These are phyloP conservation scores for Nycticryphes semicollaris DNA, from an alignment of 2,113 vertebrate species.

Conservation along the genomic window DNA sequence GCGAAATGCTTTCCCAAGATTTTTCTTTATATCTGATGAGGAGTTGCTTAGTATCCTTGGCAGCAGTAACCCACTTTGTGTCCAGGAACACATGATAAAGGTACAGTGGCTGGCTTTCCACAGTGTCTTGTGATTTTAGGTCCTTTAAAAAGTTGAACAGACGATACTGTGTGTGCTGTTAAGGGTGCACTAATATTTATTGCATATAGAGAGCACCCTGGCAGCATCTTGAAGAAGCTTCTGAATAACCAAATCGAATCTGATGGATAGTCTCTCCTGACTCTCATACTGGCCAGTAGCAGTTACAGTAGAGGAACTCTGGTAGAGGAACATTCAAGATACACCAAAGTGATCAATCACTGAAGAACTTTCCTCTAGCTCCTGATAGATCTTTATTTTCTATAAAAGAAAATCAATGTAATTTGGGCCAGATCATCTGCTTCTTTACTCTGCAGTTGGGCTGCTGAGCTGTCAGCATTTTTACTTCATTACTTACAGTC, in stretches of 20 bases:
- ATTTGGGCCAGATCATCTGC: background rate
- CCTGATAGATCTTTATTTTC: background rate
- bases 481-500: background rate
- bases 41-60: slow-evolving; percentile 96
- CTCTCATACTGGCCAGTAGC: background rate
- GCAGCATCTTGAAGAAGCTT: background rate
- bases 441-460: background rate
- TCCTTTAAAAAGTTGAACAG: background rate
- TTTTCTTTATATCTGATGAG: slow-evolving; percentile 98
- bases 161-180: background rate
- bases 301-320: background rate
- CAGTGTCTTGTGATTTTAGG: background rate
- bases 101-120: slow-evolving; percentile 46
- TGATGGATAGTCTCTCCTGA: background rate
- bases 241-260: background rate
- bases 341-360: background rate
- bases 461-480: background rate
- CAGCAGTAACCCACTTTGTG: slow-evolving; percentile 85
- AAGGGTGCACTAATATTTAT: background rate
- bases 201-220: background rate
- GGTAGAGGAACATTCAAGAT: background rate
- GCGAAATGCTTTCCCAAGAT: slow-evolving; percentile 91
- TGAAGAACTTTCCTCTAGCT: background rate
- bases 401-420: background rate
- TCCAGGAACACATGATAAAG: slow-evolving; percentile 99